Evolutionary conservation across 2,113 vertebrate species (phyloP).

Genomic region (Silurus meridionalis): DNA sequence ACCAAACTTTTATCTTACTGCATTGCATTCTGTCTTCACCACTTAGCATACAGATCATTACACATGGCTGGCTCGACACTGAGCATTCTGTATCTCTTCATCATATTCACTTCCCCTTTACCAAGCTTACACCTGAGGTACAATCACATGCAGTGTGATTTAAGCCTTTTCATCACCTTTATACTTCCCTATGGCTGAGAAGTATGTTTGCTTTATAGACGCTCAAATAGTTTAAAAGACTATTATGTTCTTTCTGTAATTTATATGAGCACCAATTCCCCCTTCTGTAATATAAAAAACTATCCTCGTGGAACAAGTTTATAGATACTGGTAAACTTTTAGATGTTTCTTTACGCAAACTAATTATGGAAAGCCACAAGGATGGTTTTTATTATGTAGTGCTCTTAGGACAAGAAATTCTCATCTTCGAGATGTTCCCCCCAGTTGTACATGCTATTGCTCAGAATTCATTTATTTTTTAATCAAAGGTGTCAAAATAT

Average conservation of each 20-base stretch:
- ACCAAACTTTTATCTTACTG: not conserved
- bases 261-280: no score
- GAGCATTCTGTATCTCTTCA: not conserved
- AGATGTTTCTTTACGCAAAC: not conserved
- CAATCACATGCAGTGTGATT: not conserved
- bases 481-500: no score
- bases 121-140: not conserved
- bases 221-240: not conserved
- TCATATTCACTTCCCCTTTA: not conserved
- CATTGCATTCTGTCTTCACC: not conserved
- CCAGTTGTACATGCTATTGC: no score
- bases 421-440: no score
- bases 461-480: no score
- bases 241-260: no score
- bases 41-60: not conserved
- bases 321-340: not conserved
- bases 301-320: not conserved
- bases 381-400: no score
- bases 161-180: not conserved
- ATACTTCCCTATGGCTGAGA: not conserved
- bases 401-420: no score
- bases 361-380: no score
- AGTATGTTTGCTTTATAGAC: not conserved
- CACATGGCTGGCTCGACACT: not conserved
- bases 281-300: no score